Percentiles rank a stretch among this genome's conserved stretches.
phyloP scores from a whole-genome alignment of 1,140 invertebrate species.

The Drosophila teissieri region DNA sequence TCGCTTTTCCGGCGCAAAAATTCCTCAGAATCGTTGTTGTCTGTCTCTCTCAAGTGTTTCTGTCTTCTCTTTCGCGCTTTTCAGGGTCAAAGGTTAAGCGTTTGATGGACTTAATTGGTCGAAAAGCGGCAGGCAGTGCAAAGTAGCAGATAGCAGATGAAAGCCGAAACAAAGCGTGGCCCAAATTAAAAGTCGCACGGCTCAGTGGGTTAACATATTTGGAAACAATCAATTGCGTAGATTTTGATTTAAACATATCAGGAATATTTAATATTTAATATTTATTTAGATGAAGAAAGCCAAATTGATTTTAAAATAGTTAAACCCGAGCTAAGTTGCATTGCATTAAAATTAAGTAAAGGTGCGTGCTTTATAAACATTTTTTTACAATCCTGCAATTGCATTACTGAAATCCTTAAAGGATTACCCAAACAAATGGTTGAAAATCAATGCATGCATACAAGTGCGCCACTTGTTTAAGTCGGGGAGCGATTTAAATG shows the following conservation, averaged over 20 bases:
- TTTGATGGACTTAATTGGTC: conserved; percentile 46
- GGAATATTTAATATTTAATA: no score
- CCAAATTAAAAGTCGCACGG: not conserved
- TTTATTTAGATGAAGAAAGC: no score
- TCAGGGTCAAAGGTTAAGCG: conserved; percentile 51
- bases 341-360: no score
- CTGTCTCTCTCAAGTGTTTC: conserved; percentile 39
- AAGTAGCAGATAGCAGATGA: not conserved
- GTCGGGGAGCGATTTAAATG: conserved; percentile 16
- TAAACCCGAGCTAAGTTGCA: no score
- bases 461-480: not conserved
- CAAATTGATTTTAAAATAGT: no score
- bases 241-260: no score
- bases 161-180: no score
- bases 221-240: no score
- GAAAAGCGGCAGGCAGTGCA: not conserved
- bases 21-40: conserved; percentile 30
- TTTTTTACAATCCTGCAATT: no score
- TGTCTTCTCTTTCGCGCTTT: conserved; percentile 15
- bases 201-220: not conserved
- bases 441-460: not conserved
- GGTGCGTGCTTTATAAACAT: no score
- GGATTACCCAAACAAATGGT: not conserved
- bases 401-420: no score
- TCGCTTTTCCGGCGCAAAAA: conserved; percentile 24